Percentiles rank a stretch among this genome's conserved stretches.
phyloP scores from a whole-genome alignment of 2,113 vertebrate genomes.

The Sterna hirundo region DNA sequence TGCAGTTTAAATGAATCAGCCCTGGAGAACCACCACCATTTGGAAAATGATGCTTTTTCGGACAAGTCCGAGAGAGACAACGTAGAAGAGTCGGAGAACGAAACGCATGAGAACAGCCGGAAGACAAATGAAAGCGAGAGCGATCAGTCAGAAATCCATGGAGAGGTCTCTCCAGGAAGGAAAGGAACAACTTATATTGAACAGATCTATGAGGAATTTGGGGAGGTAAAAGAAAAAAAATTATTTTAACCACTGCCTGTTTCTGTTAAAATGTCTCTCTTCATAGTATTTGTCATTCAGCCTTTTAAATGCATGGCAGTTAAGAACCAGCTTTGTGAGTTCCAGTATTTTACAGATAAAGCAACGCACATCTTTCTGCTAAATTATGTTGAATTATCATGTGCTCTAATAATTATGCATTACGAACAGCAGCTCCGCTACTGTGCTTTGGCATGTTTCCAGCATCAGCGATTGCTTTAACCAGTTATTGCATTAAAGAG shows the following conservation, averaged over 20 bases:
- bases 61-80: conserved; percentile 92
- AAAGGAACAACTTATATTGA: conserved; percentile 88
- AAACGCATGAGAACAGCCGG: conserved; percentile 80
- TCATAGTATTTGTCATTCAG: not conserved
- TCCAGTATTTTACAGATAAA: not conserved
- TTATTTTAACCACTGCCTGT: not conserved
- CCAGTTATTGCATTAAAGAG: conserved; percentile 2
- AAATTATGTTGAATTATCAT: not conserved
- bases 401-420: conserved; percentile 14
- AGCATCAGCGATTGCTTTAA: not conserved
- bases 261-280: not conserved
- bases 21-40: conserved; percentile 78
- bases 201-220: conserved; percentile 89
- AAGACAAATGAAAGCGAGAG: conserved; percentile 86
- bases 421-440: not conserved
- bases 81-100: conserved; percentile 83
- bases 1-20: conserved; percentile 84
- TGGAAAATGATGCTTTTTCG: conserved; percentile 89
- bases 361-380: not conserved
- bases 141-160: conserved; percentile 81
- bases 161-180: conserved; percentile 66
- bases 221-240: conserved; percentile 79
- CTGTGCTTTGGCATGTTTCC: not conserved
- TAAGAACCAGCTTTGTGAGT: not conserved
- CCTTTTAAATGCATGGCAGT: not conserved